Evolutionary conservation across 2,888 invertebrate genomes (phyloP).

Genomic region (Drosophila flavopinicola): DNA sequence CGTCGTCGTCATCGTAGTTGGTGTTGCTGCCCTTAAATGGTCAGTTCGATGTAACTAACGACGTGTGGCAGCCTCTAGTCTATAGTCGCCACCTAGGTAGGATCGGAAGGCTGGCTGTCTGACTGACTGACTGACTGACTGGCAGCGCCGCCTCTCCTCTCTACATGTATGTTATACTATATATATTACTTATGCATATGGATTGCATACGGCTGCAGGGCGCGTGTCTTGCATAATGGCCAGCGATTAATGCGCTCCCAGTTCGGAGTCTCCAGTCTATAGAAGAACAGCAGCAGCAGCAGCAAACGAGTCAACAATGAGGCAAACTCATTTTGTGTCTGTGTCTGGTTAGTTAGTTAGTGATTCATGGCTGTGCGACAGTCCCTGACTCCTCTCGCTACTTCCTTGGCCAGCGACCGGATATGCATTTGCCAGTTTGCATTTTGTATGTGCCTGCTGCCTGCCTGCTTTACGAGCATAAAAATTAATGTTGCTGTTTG

Average conservation of each 20-base stretch:
- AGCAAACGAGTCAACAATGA: conserved; percentile 48
- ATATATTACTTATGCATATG: conserved; percentile 55
- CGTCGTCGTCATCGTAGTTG: conserved; percentile 31
- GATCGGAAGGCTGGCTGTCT: background rate
- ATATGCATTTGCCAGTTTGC: conserved; percentile 69
- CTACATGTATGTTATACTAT: conserved; percentile 1
- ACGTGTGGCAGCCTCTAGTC: conserved; percentile 51
- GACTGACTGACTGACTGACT: background rate
- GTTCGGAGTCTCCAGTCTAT: conserved; percentile 12
- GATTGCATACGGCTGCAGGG: conserved; percentile 69
- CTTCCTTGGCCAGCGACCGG: conserved; percentile 71
- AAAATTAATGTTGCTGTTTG: conserved; percentile 45
- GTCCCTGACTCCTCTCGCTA: conserved; percentile 31
- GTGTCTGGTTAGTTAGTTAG: conserved; percentile 57
- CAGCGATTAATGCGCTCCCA: conserved; percentile 63
- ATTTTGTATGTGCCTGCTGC: conserved; percentile 38
- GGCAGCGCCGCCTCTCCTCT: conserved; percentile 1
- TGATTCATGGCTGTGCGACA: conserved; percentile 62
- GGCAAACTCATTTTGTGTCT: conserved; percentile 55
- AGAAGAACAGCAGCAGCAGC: conserved; percentile 8
- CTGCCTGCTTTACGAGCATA: conserved; percentile 41
- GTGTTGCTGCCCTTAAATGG: conserved; percentile 72
- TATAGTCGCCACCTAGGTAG: conserved; percentile 33
- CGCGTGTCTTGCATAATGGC: conserved; percentile 77
- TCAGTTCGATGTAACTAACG: conserved; percentile 49